A percentile compares a stretch with the other conserved stretches of the same genome.
Conservation (phyloP, 2,888 invertebrate species). For the Eubasilissa splendida region DNA sequence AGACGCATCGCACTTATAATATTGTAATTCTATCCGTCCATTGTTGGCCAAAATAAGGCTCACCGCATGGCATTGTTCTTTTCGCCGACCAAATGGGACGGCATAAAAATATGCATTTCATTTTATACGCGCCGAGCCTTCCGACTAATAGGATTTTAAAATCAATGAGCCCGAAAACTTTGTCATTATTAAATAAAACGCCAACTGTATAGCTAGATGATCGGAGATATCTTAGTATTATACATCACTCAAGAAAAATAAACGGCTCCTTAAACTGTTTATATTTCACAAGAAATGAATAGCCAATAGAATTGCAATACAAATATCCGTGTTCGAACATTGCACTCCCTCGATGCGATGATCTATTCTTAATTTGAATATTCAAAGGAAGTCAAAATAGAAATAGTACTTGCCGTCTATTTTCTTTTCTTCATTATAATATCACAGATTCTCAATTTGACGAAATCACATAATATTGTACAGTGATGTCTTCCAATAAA, state of each 20-base stretch:
- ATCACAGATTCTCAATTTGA: background rate
- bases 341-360: background rate
- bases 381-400: background rate
- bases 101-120: background rate
- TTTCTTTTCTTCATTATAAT: background rate
- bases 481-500: too few species aligned
- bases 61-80: background rate
- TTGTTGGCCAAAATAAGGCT: conserved; percentile 4
- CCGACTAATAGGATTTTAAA: too few species aligned
- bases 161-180: too few species aligned
- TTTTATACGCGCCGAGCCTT: too few species aligned
- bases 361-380: conserved; percentile 10
- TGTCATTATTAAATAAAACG: too few species aligned
- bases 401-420: background rate
- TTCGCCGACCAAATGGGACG: background rate
- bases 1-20: background rate
- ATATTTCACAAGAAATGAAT: background rate
- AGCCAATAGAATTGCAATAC: background rate
- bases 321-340: background rate
- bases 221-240: too few species aligned
- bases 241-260: too few species aligned
- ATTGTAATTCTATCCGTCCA: conserved; percentile 3
- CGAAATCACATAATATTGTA: too few species aligned
- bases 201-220: too few species aligned
- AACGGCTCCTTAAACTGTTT: too few species aligned